Evolutionary conservation across 1,140 invertebrate genomes (phyloP).

Genomic region (Brachionus rubens): DNA sequence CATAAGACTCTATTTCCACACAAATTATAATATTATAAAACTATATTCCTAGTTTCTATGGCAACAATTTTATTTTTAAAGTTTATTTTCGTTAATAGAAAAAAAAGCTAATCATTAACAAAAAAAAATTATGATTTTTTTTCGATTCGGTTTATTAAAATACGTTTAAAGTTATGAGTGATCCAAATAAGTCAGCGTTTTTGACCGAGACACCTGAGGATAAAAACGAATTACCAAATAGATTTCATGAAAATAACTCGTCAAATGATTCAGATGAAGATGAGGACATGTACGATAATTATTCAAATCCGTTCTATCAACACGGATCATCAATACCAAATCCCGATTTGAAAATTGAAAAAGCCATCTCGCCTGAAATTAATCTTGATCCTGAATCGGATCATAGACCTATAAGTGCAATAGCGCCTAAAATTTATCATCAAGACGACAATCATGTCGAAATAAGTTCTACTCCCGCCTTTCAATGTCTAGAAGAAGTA

Average conservation of each 20-base stretch:
- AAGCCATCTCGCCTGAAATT: neutral
- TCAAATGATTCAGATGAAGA: neutral
- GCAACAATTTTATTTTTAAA: too few species aligned
- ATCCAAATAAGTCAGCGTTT: neutral
- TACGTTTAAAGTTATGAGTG: neutral
- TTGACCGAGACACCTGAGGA: constrained; percentile 21
- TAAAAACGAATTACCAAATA: constrained; percentile 6
- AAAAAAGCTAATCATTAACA: too few species aligned
- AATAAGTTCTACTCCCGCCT: constrained; percentile 45
- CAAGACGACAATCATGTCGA: constrained; percentile 41
- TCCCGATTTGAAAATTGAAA: neutral
- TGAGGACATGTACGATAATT: neutral
- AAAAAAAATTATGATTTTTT: too few species aligned
- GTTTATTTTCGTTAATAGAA: too few species aligned
- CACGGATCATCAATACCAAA: neutral
- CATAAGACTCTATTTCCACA: too few species aligned
- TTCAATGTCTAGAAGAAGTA: constrained; percentile 46
- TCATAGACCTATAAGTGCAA: neutral
- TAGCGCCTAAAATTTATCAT: constrained; percentile 10
- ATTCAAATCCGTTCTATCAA: constrained; percentile 6
- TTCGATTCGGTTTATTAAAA: too few species aligned
- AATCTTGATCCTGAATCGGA: neutral
- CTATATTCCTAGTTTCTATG: too few species aligned
- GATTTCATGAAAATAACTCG: neutral
- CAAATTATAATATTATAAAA: too few species aligned